Evolutionary conservation across 1,140 invertebrate genomes (phyloP).

Genomic region (Drosophila orosa): DNA sequence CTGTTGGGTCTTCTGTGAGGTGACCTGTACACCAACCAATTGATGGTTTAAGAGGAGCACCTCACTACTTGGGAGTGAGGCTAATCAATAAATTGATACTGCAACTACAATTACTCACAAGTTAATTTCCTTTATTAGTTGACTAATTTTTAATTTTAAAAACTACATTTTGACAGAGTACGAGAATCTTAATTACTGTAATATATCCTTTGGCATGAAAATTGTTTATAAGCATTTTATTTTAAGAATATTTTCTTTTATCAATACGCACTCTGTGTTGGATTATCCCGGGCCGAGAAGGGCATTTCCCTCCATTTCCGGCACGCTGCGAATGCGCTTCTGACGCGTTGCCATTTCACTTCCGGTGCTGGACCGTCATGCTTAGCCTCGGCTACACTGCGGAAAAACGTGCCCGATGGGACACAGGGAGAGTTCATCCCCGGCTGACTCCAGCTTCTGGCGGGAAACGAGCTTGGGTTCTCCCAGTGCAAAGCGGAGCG

Average conservation of each 20-base stretch:
- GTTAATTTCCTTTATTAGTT: background rate
- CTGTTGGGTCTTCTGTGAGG: slow-evolving; percentile 16
- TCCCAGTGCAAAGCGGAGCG: slow-evolving; percentile 15
- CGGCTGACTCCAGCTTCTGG: background rate
- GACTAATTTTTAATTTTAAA: too few species aligned
- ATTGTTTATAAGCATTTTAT: background rate
- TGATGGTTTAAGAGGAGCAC: background rate
- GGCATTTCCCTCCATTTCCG: slow-evolving; percentile 71
- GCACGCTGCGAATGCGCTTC: slow-evolving; percentile 44
- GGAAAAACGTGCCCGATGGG: slow-evolving; percentile 2
- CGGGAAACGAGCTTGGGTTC: background rate
- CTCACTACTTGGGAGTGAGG: background rate
- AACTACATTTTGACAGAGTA: background rate
- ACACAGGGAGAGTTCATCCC: background rate
- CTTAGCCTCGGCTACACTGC: slow-evolving; percentile 38
- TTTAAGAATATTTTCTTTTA: background rate
- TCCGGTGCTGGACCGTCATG: slow-evolving; percentile 65
- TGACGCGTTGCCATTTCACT: slow-evolving; percentile 73
- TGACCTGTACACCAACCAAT: background rate
- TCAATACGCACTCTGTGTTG: slow-evolving; percentile 1
- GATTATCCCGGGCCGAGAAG: slow-evolving; percentile 35
- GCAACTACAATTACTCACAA: too few species aligned
- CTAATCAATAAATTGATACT: background rate
- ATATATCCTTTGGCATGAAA: too few species aligned
- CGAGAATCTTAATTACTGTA: background rate